Evolutionary conservation across 2,113 vertebrate genomes (phyloP).

Genomic region (Sciurus niger): DNA sequence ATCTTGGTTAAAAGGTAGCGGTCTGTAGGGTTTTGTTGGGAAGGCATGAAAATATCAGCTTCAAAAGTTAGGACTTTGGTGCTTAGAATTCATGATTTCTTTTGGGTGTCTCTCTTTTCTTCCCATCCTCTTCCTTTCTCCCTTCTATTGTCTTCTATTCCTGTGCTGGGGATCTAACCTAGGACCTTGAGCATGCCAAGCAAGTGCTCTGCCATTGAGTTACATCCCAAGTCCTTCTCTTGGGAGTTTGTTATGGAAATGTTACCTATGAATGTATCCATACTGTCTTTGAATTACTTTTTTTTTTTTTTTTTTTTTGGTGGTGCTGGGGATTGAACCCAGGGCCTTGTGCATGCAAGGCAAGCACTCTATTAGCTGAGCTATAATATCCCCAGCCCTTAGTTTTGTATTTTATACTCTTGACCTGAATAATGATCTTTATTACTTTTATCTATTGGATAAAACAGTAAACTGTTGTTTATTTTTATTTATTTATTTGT

Average conservation of each 20-base stretch:
- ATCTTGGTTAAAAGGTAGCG: neutral
- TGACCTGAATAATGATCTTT: slow-evolving; percentile 66
- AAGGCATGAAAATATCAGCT: slow-evolving; percentile 48
- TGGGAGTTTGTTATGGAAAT: slow-evolving; percentile 55
- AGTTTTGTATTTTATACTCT: slow-evolving; percentile 44
- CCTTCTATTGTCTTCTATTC: neutral
- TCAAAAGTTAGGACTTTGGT: slow-evolving; percentile 45
- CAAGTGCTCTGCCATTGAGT: neutral
- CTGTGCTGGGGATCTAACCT: neutral
- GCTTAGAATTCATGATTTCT: slow-evolving; percentile 45
- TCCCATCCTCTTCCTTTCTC: too few relatives aligned
- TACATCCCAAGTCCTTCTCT: neutral
- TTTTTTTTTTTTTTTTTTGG: too few relatives aligned
- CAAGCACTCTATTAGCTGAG: too few relatives aligned
- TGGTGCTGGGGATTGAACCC: too few relatives aligned
- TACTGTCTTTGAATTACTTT: slow-evolving; percentile 17
- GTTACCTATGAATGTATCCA: slow-evolving; percentile 22
- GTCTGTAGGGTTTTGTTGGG: neutral
- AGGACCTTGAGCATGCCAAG: neutral
- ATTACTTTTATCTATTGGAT: slow-evolving; percentile 64
- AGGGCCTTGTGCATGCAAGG: too few relatives aligned
- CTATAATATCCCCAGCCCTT: too few relatives aligned
- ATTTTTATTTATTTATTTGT: too few relatives aligned
- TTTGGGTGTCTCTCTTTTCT: neutral
- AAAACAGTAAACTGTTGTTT: slow-evolving; percentile 60